Conservation (phyloP, 2,797 vertebrate genomes). For the Platyrinchus mystaceus region DNA sequence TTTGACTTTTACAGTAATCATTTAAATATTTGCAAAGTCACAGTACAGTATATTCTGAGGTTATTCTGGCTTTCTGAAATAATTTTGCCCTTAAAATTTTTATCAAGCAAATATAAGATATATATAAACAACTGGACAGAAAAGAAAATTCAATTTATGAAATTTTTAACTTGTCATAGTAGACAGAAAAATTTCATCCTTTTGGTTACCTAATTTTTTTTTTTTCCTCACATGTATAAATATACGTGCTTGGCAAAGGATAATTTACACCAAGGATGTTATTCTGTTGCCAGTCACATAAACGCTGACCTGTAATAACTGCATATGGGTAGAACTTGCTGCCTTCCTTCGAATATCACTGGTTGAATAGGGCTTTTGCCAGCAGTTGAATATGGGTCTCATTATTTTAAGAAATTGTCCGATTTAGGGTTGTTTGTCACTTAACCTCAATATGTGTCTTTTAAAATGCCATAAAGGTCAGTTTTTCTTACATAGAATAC, state of each 20-base stretch:
- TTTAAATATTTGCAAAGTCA: neutral
- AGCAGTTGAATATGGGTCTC: neutral
- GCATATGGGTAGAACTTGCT: neutral
- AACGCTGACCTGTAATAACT: neutral
- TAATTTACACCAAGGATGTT: neutral
- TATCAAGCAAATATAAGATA: neutral
- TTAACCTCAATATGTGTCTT: neutral
- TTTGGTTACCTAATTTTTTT: neutral
- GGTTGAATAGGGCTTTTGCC: neutral
- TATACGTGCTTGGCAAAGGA: neutral
- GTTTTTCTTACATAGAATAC: neutral
- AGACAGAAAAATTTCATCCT: neutral
- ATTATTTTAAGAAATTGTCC: neutral
- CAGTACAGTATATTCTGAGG: neutral
- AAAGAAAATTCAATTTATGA: neutral
- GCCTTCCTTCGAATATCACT: neutral
- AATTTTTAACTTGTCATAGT: neutral
- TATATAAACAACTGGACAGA: neutral
- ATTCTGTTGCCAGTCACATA: neutral
- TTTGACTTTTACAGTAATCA: neutral
- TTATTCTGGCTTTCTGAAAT: neutral
- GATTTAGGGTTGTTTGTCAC: neutral
- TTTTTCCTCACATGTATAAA: accelerated
- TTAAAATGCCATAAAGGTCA: neutral
- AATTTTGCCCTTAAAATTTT: neutral